Base-by-base conservation (phyloP, 2,797 vertebrate genomes). In the Oophaga sylvatica region DNA sequence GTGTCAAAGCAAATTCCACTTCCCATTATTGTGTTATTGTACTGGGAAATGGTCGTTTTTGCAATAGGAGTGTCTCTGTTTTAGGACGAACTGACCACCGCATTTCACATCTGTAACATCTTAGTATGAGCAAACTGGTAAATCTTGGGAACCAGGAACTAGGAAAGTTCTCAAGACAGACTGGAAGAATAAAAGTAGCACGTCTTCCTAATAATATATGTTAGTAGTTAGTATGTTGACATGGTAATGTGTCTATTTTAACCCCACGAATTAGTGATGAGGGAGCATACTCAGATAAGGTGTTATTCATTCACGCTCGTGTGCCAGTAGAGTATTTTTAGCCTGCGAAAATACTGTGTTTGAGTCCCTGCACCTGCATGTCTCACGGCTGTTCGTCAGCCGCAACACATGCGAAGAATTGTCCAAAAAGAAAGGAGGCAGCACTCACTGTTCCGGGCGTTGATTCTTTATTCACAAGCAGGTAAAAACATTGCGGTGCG, bases 71-170 rank as follows among this genome's bases (percentile, higher is more conserved):
- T 41, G 31, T 83, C 12, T 81, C 7, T 86, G 45, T 81, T 60
- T 83, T 45, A 56, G 62, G 63, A 17, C 11, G 31, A 70, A 16
- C 45, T 83, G 48, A 67, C 71, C 56, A 68, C 35, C 2, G 45
- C 71, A 63, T 12, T 26, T 16, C 11, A 84, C 78, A 83, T 31
- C 56, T 71, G 82, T 84, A 62, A 84, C 35, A 70, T 79, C 5
- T 62, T 59, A 68, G 26, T 6, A 60, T 67, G n/a, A 56, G 80
- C 68, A 71, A 59, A 53, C 73, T 71, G 20, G 31, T 29, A 63
- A n/a, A 70, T 80, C 78, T 75, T 83, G 48, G 65, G 87, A 87
- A 83, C 53, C 67, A 87, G 85, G 48, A 81, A 31, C 45, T 20
- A 59, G 35, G 41, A 87, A 81, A 22, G 60, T 87, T 87, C 79